These are phyloP conservation scores for Astreopora myriophthalma DNA, from an alignment of 64 coral and sea anemone genomes.

Conservation along the genomic window DNA sequence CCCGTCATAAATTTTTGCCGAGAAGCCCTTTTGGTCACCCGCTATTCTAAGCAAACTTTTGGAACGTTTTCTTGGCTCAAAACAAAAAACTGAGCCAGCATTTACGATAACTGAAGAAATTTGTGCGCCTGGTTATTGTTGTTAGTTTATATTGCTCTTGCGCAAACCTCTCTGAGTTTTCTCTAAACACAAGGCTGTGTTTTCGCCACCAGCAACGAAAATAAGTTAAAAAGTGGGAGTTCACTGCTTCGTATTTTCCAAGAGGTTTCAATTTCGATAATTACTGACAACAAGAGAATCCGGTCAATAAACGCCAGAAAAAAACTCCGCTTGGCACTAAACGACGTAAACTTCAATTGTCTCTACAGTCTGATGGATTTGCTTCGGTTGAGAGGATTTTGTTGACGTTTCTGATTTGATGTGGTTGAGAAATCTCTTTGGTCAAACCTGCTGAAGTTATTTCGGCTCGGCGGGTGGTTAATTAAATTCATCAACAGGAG, in stretches of 20 bases:
- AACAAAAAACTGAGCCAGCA: not conserved
- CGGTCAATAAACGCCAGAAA: not conserved
- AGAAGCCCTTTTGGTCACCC: too few relatives aligned
- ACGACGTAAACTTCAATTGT: not conserved
- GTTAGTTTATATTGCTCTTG: not conserved
- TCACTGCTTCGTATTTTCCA: not conserved
- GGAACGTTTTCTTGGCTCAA: too few relatives aligned
- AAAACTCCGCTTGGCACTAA: not conserved
- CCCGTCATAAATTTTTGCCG: too few relatives aligned
- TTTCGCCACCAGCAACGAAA: not conserved
- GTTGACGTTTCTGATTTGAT: too few relatives aligned
- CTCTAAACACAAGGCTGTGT: not conserved
- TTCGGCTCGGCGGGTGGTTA: too few relatives aligned
- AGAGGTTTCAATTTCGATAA: not conserved
- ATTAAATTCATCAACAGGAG: too few relatives aligned
- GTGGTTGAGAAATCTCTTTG: too few relatives aligned
- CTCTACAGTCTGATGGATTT: too few relatives aligned
- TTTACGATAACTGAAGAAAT: not conserved
- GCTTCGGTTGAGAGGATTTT: too few relatives aligned
- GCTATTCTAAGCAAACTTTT: too few relatives aligned
- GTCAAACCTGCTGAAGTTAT: too few relatives aligned
- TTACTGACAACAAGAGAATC: not conserved
- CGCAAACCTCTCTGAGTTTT: not conserved
- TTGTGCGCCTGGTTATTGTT: not conserved
- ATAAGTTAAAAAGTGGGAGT: not conserved